phyloP scores from a whole-genome alignment of 2,113 vertebrate species.

The Amphiprion percula region DNA sequence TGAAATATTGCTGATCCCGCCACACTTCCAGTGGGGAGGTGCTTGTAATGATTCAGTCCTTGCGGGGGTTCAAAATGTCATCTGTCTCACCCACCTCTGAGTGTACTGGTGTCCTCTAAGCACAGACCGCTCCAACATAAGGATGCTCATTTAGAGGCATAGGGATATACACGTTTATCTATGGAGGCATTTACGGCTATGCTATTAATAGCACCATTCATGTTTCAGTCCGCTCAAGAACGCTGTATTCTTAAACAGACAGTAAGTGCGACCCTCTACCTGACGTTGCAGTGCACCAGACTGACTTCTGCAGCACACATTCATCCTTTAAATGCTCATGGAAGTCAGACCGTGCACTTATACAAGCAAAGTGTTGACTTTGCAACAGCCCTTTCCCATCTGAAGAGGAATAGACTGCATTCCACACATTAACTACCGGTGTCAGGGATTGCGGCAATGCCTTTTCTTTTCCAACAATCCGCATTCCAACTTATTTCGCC shows the following conservation, averaged over 20 bases:
- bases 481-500: slow-evolving; percentile 37
- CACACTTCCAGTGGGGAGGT: slow-evolving; percentile 79
- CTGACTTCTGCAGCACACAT: neutral
- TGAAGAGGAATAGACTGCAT: slow-evolving; percentile 30
- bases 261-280: neutral
- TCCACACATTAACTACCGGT: slow-evolving; percentile 50
- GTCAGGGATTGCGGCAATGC: slow-evolving; percentile 33
- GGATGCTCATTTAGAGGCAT: slow-evolving; percentile 11
- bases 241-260: neutral
- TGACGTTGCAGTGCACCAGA: neutral
- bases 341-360: neutral
- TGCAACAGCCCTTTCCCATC: slow-evolving; percentile 19
- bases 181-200: neutral
- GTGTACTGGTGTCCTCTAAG: slow-evolving; percentile 63
- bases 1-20: slow-evolving; percentile 85
- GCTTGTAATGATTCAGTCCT: slow-evolving; percentile 82
- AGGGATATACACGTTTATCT: neutral
- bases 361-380: slow-evolving; percentile 24
- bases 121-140: slow-evolving; percentile 17
- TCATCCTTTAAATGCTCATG: neutral
- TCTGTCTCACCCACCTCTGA: slow-evolving; percentile 74
- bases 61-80: slow-evolving; percentile 80
- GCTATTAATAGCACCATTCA: neutral
- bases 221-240: neutral
- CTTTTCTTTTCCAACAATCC: slow-evolving; percentile 22